Base-by-base conservation (phyloP, 2,113 vertebrate species). In the Pitta sordida region DNA sequence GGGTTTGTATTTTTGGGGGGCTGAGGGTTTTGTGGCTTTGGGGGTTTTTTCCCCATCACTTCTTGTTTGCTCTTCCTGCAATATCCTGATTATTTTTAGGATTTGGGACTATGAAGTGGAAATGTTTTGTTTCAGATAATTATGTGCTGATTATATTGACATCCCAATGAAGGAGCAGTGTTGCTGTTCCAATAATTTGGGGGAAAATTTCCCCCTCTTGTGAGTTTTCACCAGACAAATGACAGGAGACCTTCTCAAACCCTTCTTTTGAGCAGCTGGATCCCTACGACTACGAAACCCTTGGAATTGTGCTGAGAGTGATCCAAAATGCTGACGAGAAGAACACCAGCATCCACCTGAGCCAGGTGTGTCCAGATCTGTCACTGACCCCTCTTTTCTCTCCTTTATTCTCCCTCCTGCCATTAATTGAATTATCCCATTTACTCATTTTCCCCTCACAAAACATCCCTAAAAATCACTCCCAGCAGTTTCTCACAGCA, bases 221-320 rank as follows among this genome's bases (percentile, higher is more conserved):
- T 8, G 5, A 15, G 5, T 22, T 78, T 53, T 86, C 67, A 7
- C n/a, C 34, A 87, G n/a, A 63, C 12, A 78, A 70, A 64, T 64
- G 15, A 34, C 26, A 2, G 12, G 27, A 59, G 7, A 41, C 7
- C 26, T 83, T 41, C 23, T 46, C 36, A 91, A 78, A n/a, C 64
- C 0, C 4, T 80, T 96, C 17, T 76, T 81, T 85, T 93, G n/a
- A 92, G 51, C 97, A 99, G 99, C 97, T 99, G 94, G 99, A 98
- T 94, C 99, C 99, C 11, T 99, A 99, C 83, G 98, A 99, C 91
- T 99, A 99, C 23, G 99, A 99, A 97, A 98, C 98, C 93, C 98
- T 99, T 46, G 99, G 99, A 95, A 97, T 98, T 44, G 96, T 99
- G 85, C 97, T 99, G 78, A 98, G 98, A 91, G 98, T 99, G 88